Evolutionary conservation across 2,888 invertebrate genomes (phyloP).

Genomic region (Lapara coniferarum): DNA sequence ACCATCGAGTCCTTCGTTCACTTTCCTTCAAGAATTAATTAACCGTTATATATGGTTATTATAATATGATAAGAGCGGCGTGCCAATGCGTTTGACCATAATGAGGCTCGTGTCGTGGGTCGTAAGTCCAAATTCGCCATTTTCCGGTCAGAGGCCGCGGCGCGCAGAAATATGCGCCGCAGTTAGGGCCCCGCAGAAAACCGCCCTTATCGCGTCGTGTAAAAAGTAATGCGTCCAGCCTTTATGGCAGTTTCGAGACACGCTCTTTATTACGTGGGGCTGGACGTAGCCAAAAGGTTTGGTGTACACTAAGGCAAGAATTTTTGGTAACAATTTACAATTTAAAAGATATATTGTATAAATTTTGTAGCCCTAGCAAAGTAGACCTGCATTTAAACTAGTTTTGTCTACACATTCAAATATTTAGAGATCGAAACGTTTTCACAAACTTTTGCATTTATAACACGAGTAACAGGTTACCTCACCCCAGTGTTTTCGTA

Average conservation of each 20-base stretch:
- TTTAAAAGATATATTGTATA: too few species aligned
- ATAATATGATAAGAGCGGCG: not conserved
- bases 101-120: conserved; percentile 33
- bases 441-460: too few species aligned
- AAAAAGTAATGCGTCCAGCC: conserved; percentile 82
- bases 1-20: too few species aligned
- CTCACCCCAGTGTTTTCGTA: too few species aligned
- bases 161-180: conserved; percentile 61
- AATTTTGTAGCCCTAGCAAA: too few species aligned
- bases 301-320: conserved; percentile 41
- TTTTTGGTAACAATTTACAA: conserved; percentile 21
- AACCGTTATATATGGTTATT: conserved; percentile 5
- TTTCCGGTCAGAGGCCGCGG: conserved; percentile 63
- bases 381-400: too few species aligned
- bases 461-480: too few species aligned
- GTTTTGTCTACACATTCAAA: too few species aligned
- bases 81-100: conserved; percentile 44
- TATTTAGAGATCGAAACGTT: too few species aligned
- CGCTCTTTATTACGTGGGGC: conserved; percentile 80
- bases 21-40: not conserved
- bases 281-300: conserved; percentile 42
- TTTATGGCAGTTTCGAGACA: conserved; percentile 83
- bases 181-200: conserved; percentile 50
- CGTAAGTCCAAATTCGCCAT: conserved; percentile 53
- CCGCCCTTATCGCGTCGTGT: conserved; percentile 78